Evolutionary conservation across 2,113 vertebrate genomes (phyloP), one percentile per base, ranked within the genome.

Genomic region (Pachypanchax playfairii): DNA sequence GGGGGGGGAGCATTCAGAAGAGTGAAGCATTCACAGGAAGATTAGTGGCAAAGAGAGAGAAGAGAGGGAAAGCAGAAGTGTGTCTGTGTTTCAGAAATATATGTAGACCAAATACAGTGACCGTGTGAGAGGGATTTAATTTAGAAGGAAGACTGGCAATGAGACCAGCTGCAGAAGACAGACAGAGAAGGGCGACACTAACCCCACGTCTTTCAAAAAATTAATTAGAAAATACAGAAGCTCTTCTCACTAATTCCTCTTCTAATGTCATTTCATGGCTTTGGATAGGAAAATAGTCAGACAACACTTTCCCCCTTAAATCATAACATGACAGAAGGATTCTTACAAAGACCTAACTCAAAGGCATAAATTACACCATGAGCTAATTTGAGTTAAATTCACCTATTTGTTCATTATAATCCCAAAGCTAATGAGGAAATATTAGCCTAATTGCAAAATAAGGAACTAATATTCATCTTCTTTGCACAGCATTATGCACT

Each of bases 341-440:
- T 70, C 82, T 85, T 76, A 63, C 50, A 76, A 57, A 75, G 41
- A 61, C 35, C 22, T 42, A 61, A 73, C 74, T 85, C 59, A 80
- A 79, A 77, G 17, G 66, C 73, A 76, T 70, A 47, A 82, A 84
- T 84, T 83, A 75, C 64, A 71, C 76, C 59, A 70, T 20, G 44
- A 80, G 82, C 70, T 91, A 90, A 91, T 89, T 89, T 84, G 77
- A 89, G 90, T 84, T 83, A 84, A 87, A 89, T 89, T 88, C 77
- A 87, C 82, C 80, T 91, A 86, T 91, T 89, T 84, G 85, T 83
- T 88, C 74, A 84, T 82, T 77, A 81, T 81, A 87, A 87, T 89
- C 83, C 76, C 43, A 80, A 79, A 86, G 76, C 83, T 90, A 89
- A 85, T 83, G 88, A 83, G 84, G 72, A 89, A 82, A 86, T 88